Evolutionary conservation across 2,888 invertebrate genomes (phyloP), one percentile per base, ranked within the genome.

Genomic region (Morpho achilles): DNA sequence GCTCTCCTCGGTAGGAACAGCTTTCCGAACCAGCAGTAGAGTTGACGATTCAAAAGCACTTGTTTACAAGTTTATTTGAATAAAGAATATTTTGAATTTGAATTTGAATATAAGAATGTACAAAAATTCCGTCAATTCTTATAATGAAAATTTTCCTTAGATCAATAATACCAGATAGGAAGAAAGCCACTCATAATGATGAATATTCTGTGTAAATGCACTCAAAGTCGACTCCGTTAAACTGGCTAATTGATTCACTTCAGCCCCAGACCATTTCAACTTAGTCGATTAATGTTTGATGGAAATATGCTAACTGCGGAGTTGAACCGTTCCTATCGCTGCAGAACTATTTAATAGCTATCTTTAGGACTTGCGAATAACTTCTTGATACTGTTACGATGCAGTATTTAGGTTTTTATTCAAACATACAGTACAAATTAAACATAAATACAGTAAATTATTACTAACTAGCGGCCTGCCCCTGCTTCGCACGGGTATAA

Each of bases 271-370:
- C 50, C 52, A 46, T 39, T 59, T 40, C 49, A 52, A 62, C 54
- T 59, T 56, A 53, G 39, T n/a, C 62, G 57, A 59, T 62, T 59
- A 54, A 59, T 57, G 53, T 52, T 50, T 54, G 51, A 57, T 54
- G 55, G 55, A 56, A 58, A 53, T 53, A 61, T 53, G 53, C 53
- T 53, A 53, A 53, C 53, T 16, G 39, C 9, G 53, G 53, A 43
- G 44, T 53, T 53, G 16, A 39, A 32, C 53, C 22, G 45, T 45
- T 45, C 45, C 5, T 45, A 42, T 10, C 53, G 39, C 16, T 39
- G 53, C 39, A 9, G 45, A 53, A 8, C 10, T 8, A 53, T 46
- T 53, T 53, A 44, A 53, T 39, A 6, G 16, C n/a, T 23, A 32
- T 45, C 45, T 53, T 46, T 39, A 7, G 39, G 16, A 46, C 16